phyloP scores from a whole-genome alignment of 2,113 vertebrate genomes.

The Spermophilus dauricus region DNA sequence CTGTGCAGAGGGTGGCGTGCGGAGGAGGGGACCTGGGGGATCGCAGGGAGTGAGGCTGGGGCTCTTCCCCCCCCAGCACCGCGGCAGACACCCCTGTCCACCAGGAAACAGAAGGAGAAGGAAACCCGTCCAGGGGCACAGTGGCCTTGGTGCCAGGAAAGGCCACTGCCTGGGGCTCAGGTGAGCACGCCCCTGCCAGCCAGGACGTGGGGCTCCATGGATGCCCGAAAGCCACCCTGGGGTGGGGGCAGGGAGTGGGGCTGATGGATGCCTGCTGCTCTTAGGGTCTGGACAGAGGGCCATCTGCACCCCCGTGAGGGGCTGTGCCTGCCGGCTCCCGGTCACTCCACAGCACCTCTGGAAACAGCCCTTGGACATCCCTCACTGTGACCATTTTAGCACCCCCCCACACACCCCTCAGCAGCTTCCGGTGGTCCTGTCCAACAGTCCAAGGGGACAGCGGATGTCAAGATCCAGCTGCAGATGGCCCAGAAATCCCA shows the following conservation, averaged over 20 bases:
- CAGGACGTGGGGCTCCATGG: fast-evolving
- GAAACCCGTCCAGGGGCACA: slow-evolving; percentile 65
- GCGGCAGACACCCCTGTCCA: slow-evolving; percentile 72
- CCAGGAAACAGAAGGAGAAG: slow-evolving; percentile 66
- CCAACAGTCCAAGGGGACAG: fast-evolving
- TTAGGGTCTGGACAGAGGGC: too few relatives aligned
- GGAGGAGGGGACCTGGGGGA: background rate
- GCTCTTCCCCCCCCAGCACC: slow-evolving; percentile 38
- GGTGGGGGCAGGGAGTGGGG: background rate
- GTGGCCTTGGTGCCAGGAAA: slow-evolving; percentile 66
- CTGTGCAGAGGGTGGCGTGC: fast-evolving
- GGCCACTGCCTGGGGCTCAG: fast-evolving
- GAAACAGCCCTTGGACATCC: too few relatives aligned
- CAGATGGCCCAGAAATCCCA: fast-evolving
- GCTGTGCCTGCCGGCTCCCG: fast-evolving
- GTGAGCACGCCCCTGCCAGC: background rate
- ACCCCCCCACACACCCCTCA: fast-evolving
- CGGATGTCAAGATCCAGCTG: fast-evolving
- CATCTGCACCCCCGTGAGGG: fast-evolving
- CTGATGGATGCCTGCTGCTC: fast-evolving
- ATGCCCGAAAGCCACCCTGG: background rate
- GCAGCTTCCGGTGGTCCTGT: background rate
- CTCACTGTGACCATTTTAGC: fast-evolving
- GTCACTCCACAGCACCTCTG: background rate
- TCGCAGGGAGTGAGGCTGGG: too few relatives aligned